These are phyloP conservation scores for Prunella strophiata DNA, from an alignment of 2,797 vertebrate genomes.

Conservation along the genomic window DNA sequence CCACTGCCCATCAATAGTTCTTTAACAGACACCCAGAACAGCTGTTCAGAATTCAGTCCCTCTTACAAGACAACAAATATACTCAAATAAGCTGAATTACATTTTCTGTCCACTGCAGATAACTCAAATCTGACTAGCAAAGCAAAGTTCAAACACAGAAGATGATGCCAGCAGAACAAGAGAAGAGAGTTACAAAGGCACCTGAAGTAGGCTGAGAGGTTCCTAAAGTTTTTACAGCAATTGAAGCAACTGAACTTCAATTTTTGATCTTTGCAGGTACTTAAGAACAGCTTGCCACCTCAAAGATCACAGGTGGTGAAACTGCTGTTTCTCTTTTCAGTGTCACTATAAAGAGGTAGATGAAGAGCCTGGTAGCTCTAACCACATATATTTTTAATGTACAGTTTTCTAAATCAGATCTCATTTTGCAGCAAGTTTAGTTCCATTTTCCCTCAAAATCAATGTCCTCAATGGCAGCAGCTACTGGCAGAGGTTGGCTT, in stretches of 20 bases:
- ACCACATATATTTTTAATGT: not conserved
- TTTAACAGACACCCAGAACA: conserved; percentile 1
- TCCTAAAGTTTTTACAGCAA: conserved; percentile 3
- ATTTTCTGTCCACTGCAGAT: not conserved
- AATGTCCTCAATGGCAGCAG: not conserved
- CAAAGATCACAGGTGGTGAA: not conserved
- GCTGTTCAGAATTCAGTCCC: not conserved
- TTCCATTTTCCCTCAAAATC: not conserved
- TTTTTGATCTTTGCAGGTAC: conserved; percentile 38
- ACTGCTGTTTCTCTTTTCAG: not conserved
- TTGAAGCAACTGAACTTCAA: conserved; percentile 18
- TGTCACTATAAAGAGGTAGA: not conserved
- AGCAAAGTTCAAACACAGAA: conserved; percentile 49
- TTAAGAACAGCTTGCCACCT: conserved; percentile 22
- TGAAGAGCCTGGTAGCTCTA: not conserved
- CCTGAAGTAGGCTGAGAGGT: conserved; percentile 39
- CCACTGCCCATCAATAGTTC: not conserved
- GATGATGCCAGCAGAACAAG: not conserved
- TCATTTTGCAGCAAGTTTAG: not conserved
- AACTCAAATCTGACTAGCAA: conserved; percentile 7
- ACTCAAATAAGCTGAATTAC: not conserved
- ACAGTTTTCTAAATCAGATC: not conserved
- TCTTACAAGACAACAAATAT: not conserved
- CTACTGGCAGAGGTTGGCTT: not conserved
- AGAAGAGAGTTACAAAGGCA: conserved; percentile 1